Evolutionary conservation across 2,797 vertebrate genomes (phyloP).

Genomic region (Tragelaphus eurycerus): DNA sequence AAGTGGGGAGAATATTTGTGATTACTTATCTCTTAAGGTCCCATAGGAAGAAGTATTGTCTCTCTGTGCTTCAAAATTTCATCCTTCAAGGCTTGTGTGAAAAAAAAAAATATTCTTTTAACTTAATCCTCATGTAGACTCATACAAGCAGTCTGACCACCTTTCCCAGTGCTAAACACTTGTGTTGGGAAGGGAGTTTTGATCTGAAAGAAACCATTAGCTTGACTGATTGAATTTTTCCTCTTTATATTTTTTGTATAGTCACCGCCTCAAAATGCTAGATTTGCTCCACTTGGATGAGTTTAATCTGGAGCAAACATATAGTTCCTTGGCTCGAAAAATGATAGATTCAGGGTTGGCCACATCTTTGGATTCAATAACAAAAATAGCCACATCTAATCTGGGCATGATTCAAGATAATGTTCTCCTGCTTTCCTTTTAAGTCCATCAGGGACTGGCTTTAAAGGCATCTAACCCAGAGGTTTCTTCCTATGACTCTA

Average conservation of each 20-base stretch:
- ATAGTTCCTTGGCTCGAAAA: neutral
- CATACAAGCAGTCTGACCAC: neutral
- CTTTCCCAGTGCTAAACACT: neutral
- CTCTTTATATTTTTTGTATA: constrained; percentile 4
- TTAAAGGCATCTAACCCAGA: neutral
- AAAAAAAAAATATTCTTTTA: neutral
- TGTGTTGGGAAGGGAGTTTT: neutral
- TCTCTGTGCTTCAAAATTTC: neutral
- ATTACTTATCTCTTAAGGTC: neutral
- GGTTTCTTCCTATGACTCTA: neutral
- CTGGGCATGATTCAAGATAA: neutral
- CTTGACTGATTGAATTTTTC: neutral
- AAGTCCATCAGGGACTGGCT: neutral
- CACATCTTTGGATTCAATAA: neutral
- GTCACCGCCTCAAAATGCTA: neutral
- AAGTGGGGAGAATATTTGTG: neutral
- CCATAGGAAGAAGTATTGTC: neutral
- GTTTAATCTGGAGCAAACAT: constrained; percentile 20
- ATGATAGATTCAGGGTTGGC: neutral
- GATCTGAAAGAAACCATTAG: neutral
- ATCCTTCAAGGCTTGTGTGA: neutral
- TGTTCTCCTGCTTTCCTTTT: neutral
- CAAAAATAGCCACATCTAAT: neutral
- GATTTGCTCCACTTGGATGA: constrained; percentile 2
- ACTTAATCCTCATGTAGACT: neutral